Conservation (phyloP, 2,113 vertebrate genomes). For the Cranoglanis bouderius region DNA sequence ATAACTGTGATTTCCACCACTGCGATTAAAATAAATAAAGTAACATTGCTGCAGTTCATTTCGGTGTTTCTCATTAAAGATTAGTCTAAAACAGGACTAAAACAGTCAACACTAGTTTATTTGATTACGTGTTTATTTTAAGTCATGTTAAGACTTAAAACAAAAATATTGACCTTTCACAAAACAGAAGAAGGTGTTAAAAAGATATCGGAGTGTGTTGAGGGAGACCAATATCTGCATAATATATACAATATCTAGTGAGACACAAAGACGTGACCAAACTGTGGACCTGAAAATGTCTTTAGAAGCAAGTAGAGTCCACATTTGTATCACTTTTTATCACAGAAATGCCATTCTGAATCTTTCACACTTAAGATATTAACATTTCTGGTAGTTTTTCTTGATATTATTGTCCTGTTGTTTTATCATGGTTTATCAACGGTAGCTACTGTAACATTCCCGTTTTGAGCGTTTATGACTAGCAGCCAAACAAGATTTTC, state of each 20-base stretch:
- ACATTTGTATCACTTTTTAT: background rate
- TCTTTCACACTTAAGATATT: background rate
- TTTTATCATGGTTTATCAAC: background rate
- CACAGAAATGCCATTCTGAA: background rate
- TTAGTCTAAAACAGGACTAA: background rate
- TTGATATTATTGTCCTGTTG: background rate
- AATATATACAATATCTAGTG: too few species aligned
- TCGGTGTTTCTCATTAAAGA: background rate
- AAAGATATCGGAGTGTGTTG: too few species aligned
- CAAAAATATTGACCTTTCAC: background rate
- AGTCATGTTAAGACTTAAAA: background rate
- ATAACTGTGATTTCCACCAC: background rate
- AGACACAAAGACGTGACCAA: background rate
- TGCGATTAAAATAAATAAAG: background rate
- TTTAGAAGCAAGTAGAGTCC: too few species aligned
- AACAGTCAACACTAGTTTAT: background rate
- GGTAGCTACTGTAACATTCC: background rate
- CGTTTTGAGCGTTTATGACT: background rate
- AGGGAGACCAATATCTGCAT: background rate
- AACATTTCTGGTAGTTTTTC: background rate
- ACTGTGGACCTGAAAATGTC: background rate
- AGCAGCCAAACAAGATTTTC: conserved; percentile 62
- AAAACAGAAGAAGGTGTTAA: background rate
- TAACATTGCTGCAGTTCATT: background rate
- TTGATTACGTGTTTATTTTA: background rate